phyloP scores from a whole-genome alignment of 2,888 invertebrate genomes.

The Phymatocera aterrima region DNA sequence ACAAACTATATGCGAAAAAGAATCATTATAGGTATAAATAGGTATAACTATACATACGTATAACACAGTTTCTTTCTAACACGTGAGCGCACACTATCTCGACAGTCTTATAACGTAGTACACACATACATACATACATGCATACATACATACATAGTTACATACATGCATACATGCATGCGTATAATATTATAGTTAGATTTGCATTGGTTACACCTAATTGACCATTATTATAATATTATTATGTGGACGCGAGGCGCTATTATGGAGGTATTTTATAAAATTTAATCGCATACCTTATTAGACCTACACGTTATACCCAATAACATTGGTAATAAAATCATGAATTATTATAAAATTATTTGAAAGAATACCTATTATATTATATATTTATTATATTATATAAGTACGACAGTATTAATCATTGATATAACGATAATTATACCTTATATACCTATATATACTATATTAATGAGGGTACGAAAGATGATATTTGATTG shows the following conservation, averaged over 20 bases:
- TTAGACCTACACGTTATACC: background rate
- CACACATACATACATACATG: constrained; percentile 31
- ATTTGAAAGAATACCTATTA: constrained; percentile 55
- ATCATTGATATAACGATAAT: constrained; percentile 62
- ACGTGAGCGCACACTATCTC: constrained; percentile 26
- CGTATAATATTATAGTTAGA: no score
- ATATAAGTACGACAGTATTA: constrained; percentile 69
- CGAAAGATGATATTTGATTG: no score
- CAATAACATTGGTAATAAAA: constrained; percentile 1
- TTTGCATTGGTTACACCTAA: no score
- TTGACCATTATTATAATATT: no score
- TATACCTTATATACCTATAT: no score
- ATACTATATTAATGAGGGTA: constrained; percentile 54
- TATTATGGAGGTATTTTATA: constrained; percentile 9
- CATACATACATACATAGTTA: constrained; percentile 36
- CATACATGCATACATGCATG: constrained; percentile 34
- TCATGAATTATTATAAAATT: background rate
- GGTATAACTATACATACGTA: no score
- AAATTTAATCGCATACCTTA: background rate
- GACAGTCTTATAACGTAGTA: constrained; percentile 1
- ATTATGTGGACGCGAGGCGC: constrained; percentile 26
- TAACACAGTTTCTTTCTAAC: constrained; percentile 42
- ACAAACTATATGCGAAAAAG: constrained; percentile 41
- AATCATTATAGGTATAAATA: constrained; percentile 24
- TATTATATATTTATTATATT: constrained; percentile 66